Base-by-base conservation (phyloP, 1,140 invertebrate genomes). In the Papilio glaucus region DNA sequence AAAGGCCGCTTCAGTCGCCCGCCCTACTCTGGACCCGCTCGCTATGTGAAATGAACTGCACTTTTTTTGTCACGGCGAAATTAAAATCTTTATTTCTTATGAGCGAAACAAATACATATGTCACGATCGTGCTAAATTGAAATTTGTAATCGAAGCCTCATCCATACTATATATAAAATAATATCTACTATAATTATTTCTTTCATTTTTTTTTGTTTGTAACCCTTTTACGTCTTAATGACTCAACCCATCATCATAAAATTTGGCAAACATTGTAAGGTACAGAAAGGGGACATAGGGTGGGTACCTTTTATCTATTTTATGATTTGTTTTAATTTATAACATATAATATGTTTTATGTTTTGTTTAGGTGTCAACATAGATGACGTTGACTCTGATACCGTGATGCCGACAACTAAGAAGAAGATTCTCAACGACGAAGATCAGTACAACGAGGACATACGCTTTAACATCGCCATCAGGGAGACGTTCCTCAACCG, bases 401-500 rank as follows among this genome's bases (percentile, higher is more conserved):
- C 95, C 49, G 94, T 94, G 69, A 94, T 93, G 83, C 92, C 93
- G 18, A 94, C 94, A 0, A 82, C 85, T 1, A 90, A 93, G 72
- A 93, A 93, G 68, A 93, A 94, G 86, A 89, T 93, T 73, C 86
- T 96, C 4, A 94, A 94, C 1, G 92, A 95, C 13, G 95, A 96
- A 79, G 96, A 97, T 75, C 95, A 96, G 73, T 98, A 98, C 87
- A 94, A 96, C 61, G 96, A 98, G 85, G 97, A 98, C 87, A 94
- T 99, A 75, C 95, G 96, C 74, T 97, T 99, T 82, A 99, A 99
- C 92, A 97, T 97, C 87, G 96, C 97, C 6, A 94, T 99, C 37
- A 95, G 99, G 62, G 98, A 99, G 93, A 97, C 98, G 45, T 99
- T 99, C 91, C 94, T 99, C 6, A 99, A 99, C 93, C 95, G 98